Base-by-base conservation (phyloP, 1,140 invertebrate species). In the Pseudomyrmex pallidus region DNA sequence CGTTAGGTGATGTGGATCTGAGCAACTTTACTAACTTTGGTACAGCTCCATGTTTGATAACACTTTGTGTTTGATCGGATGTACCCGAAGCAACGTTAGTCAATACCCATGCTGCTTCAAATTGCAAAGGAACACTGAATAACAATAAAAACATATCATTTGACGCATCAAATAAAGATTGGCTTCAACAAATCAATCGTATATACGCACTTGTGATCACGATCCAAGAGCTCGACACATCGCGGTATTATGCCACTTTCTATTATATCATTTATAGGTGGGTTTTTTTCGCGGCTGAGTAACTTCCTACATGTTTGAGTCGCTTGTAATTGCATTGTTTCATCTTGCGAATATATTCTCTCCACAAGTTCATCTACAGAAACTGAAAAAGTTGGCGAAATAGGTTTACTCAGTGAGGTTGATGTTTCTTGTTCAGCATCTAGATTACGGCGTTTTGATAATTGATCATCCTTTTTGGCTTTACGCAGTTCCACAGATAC, bases 71-170 rank as follows among this genome's bases (percentile, higher is more conserved):
- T 94, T 99, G 98, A 20, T 97, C 96, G 12, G 98, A 97, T 7
- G 97, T 98, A 13, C 99, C 99, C 0, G 98, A 99, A 12, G 99
- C 99, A 86, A 99, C 98, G 91, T 99, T 99, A 50, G 99, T 99
- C 22, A 99, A 93, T 1, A 98, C 98, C 99, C 99, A 99, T 1
- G 99, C 97, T 44, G 99, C 97, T 95, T 99, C 99, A 95, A 99
- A 99, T 93, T 99, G 99, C 10, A 99, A 94, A 67, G 96, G 95
- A n/a, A 97, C 94, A 89, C 98, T 98, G 91, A 12, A 95, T 56
- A 48, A 66, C 63, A 17, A 74, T 35, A 70, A 70, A n/a, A 25
- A 83, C 63, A 77, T 48, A 48, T 35, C n/a, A n/a, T 59, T n/a
- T 17, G 61, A 5, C 66, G 9, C 25, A 74, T 35, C 4, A 4